A percentile compares a stretch with the other conserved stretches of the same genome.
Evolutionary conservation across 2,113 vertebrate genomes (phyloP).

Genomic region (Lanius ludovicianus): DNA sequence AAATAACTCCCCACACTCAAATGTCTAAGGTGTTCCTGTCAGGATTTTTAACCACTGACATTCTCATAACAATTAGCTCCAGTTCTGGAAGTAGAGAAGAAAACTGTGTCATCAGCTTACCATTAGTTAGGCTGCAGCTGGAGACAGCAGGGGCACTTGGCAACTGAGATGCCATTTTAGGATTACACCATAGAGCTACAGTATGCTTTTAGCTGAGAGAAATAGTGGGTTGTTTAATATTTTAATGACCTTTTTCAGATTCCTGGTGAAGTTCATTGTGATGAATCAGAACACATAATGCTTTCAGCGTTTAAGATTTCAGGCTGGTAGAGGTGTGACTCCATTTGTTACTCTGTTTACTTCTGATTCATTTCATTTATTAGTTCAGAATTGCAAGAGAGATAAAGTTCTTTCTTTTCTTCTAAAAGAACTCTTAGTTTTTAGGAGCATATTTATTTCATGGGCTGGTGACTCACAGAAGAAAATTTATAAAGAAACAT

Average conservation of each 20-base stretch:
- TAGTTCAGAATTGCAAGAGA: neutral
- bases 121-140: neutral
- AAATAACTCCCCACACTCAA: neutral
- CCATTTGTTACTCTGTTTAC: neutral
- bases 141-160: neutral
- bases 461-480: neutral
- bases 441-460: neutral
- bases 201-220: neutral
- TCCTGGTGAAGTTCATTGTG: neutral
- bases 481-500: neutral
- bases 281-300: constrained; percentile 5
- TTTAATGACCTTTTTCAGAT: neutral
- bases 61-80: neutral
- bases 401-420: neutral
- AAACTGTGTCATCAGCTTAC: neutral
- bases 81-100: neutral
- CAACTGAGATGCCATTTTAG: neutral
- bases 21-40: neutral
- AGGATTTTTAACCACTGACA: neutral
- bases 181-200: neutral
- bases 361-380: neutral
- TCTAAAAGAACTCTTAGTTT: neutral
- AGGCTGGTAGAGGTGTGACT: neutral
- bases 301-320: neutral
- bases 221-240: neutral